Percentiles rank a stretch among this genome's conserved stretches.
These are phyloP conservation scores for Pipra filicauda DNA, from an alignment of 2,113 vertebrate species.

Conservation along the genomic window DNA sequence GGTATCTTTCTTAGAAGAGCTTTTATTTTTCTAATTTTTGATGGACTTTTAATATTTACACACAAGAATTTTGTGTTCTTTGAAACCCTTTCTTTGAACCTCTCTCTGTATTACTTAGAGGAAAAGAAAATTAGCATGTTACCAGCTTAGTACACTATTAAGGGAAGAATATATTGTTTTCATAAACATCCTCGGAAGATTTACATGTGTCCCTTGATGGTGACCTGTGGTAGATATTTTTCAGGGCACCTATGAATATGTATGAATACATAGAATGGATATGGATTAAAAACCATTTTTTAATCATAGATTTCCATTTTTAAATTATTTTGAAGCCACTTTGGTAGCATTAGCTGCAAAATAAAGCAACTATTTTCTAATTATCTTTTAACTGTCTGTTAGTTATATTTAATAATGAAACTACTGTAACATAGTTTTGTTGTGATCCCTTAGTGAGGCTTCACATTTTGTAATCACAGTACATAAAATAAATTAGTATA, in stretches of 20 bases:
- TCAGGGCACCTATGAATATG: not conserved
- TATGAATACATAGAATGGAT: not conserved
- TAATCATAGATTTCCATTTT: not conserved
- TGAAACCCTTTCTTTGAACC: constrained; percentile 11
- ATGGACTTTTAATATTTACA: not conserved
- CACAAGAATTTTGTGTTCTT: not conserved
- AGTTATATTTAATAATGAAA: not conserved
- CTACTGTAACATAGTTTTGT: not conserved
- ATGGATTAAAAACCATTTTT: not conserved
- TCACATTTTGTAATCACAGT: not conserved
- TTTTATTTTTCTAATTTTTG: not conserved
- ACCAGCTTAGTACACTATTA: not conserved
- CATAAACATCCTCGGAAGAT: not conserved
- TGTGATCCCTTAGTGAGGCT: not conserved
- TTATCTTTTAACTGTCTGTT: not conserved
- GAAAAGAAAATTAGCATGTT: not conserved
- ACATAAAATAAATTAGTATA: not conserved
- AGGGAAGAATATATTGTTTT: not conserved
- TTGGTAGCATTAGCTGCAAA: not conserved
- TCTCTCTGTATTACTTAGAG: not conserved
- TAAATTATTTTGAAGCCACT: not conserved
- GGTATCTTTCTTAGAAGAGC: not conserved
- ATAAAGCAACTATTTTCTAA: not conserved
- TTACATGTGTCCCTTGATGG: not conserved
- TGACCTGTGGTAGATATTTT: not conserved